phyloP scores from a whole-genome alignment of 2,113 vertebrate species.

The Lasiurus cinereus region DNA sequence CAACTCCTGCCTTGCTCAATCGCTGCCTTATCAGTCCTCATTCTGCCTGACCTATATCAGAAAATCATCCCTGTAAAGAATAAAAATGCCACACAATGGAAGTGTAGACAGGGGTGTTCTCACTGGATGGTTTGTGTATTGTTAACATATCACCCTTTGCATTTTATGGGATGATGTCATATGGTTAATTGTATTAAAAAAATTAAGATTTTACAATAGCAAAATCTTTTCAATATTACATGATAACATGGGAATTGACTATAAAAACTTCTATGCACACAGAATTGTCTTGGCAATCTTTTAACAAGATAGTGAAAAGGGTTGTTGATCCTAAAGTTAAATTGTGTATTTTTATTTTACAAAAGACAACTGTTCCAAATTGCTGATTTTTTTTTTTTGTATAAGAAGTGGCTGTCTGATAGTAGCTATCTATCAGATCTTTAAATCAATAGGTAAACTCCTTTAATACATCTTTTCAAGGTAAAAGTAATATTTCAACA shows the following conservation, averaged over 20 bases:
- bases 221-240: background rate
- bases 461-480: background rate
- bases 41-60: background rate
- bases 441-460: background rate
- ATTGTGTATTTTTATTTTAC: conserved; percentile 21
- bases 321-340: background rate
- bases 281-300: background rate
- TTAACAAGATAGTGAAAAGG: background rate
- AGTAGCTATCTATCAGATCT: background rate
- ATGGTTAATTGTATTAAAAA: background rate
- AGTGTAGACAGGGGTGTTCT: background rate
- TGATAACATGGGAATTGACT: background rate
- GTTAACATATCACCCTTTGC: background rate
- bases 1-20: background rate
- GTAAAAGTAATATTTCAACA: conserved; percentile 26
- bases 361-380: background rate
- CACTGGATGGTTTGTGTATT: background rate
- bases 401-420: background rate
- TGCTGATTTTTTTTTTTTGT: conserved; percentile 5
- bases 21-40: background rate
- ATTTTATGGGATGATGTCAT: background rate
- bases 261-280: background rate
- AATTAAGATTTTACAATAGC: conserved; percentile 1
- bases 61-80: background rate
- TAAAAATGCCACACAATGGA: background rate